phyloP scores from a whole-genome alignment of 1,140 invertebrate species.

The fruit fly (Drosophila melanogaster) region Release_6_plus_ISO1_MT NT_033779.5:12133001-12133500 shows the following conservation, averaged over 20 bases:
- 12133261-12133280: conserved; percentile 48
- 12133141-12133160: conserved; percentile 12
- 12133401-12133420: conserved; percentile 45
- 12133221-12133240: conserved; percentile 5
- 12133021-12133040: conserved; percentile 9
- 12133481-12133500: too few relatives aligned
- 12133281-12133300: conserved; percentile 58
- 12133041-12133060: conserved; percentile 7
- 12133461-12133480: not conserved
- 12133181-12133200: conserved; percentile 75
- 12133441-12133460: conserved; percentile 21
- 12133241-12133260: conserved; percentile 2
- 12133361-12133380: conserved; percentile 56
- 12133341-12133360: conserved; percentile 20
- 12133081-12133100: conserved; percentile 63
- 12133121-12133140: conserved; percentile 70
- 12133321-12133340: conserved; percentile 40
- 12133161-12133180: conserved; percentile 31
- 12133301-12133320: conserved; percentile 35
- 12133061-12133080: conserved; percentile 37
- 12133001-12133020: conserved; percentile 54
- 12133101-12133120: conserved; percentile 70
- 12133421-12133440: conserved; percentile 13
- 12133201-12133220: conserved; percentile 30
- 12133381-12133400: conserved; percentile 58